Conservation (phyloP, 2,888 invertebrate species). For the Sepiola atlantica region DNA sequence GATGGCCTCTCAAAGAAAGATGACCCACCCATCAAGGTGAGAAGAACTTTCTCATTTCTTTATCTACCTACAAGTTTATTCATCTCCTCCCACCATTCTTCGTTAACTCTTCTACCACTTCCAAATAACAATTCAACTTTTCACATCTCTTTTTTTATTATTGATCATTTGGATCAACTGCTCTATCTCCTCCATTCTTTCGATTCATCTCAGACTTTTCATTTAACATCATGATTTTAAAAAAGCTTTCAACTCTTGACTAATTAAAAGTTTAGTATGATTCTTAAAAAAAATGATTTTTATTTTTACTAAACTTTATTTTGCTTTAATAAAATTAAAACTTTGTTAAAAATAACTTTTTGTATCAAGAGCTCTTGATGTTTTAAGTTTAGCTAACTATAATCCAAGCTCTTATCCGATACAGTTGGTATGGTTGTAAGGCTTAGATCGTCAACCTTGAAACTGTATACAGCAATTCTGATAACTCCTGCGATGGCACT, state of each 20-base stretch:
- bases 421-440: too few species aligned
- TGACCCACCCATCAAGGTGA: conserved; percentile 43
- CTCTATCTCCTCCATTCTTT: neutral
- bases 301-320: neutral
- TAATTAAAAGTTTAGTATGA: neutral
- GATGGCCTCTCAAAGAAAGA: conserved; percentile 37
- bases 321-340: neutral
- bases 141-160: neutral
- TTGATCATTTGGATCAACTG: conserved; percentile 16
- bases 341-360: neutral
- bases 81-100: neutral
- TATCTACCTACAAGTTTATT: neutral
- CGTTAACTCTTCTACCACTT: neutral
- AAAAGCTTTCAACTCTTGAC: too few species aligned
- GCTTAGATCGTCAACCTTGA: neutral
- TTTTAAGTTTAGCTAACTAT: neutral
- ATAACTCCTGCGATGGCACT: too few species aligned
- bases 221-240: neutral
- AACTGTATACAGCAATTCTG: too few species aligned
- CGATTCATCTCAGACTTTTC: neutral
- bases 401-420: neutral
- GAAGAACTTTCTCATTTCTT: neutral
- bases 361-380: neutral
- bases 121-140: neutral
- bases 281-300: neutral